Percentiles rank a stretch among this genome's conserved stretches.
phyloP scores from a whole-genome alignment of 2,797 vertebrate species.

The Bovichtus diacanthus region DNA sequence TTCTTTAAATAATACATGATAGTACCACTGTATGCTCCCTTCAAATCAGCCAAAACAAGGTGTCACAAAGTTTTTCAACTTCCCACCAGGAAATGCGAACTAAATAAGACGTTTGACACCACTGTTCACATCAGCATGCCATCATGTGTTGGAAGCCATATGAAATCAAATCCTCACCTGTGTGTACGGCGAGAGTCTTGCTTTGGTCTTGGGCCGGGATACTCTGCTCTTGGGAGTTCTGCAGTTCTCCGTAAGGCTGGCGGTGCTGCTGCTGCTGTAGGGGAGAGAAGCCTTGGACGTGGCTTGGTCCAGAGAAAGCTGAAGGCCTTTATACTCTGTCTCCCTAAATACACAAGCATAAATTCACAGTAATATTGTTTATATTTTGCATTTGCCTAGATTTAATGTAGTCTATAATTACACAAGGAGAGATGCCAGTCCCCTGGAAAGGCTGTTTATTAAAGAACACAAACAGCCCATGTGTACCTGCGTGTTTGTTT shows the following conservation, averaged over 20 bases:
- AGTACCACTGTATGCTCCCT: background rate
- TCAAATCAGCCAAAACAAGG: too few species aligned
- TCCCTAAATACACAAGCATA: conserved; percentile 85
- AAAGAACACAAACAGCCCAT: conserved; percentile 39
- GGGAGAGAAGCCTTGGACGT: conserved; percentile 90
- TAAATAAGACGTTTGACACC: background rate
- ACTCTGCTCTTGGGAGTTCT: conserved; percentile 89
- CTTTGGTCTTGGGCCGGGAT: conserved; percentile 90
- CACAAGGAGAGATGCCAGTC: conserved; percentile 20
- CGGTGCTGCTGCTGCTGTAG: conserved; percentile 83
- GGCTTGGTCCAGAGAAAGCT: conserved; percentile 96
- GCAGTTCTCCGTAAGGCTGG: conserved; percentile 87
- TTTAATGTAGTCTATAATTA: conserved; percentile 30
- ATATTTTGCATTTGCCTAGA: conserved; percentile 32
- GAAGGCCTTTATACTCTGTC: conserved; percentile 96
- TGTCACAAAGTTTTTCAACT: too few species aligned
- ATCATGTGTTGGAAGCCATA: background rate
- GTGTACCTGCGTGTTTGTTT: conserved; percentile 52
- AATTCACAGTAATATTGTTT: background rate
- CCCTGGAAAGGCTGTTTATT: conserved; percentile 27
- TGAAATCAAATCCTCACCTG: conserved; percentile 86
- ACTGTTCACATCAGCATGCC: background rate
- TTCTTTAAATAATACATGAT: too few species aligned
- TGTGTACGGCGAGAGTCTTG: conserved; percentile 94
- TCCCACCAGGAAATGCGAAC: background rate